phyloP scores from a whole-genome alignment of 2,113 vertebrate genomes.

The Heliornis fulica region DNA sequence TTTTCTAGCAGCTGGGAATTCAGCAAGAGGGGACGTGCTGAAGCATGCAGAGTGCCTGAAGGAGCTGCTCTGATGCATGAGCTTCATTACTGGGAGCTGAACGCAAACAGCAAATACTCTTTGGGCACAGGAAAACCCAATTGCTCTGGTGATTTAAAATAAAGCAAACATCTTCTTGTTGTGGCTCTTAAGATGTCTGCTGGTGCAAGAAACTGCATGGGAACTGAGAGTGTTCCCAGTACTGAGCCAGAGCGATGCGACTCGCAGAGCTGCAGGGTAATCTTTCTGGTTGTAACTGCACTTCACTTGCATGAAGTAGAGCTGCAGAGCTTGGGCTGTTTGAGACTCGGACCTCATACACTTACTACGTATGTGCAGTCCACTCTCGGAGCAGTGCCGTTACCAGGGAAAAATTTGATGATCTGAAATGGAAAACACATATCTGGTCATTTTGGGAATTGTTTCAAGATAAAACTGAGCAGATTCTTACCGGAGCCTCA shows the following conservation, averaged over 20 bases:
- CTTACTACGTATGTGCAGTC: constrained; percentile 84
- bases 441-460: background rate
- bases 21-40: background rate
- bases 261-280: background rate
- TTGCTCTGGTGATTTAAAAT: background rate
- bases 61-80: background rate
- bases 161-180: background rate
- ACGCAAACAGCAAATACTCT: background rate
- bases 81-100: background rate
- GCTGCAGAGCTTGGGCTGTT: background rate
- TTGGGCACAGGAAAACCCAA: rapidly evolving
- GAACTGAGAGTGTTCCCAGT: background rate
- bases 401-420: constrained; percentile 81
- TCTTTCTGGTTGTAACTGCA: background rate
- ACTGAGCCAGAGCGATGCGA: background rate
- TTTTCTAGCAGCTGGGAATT: background rate
- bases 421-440: constrained; percentile 71
- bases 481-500: background rate
- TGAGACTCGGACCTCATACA: background rate
- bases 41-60: background rate
- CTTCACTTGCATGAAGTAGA: background rate
- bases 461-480: background rate
- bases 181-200: background rate
- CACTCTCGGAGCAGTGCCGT: constrained; percentile 71
- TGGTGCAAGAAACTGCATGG: background rate